These are phyloP conservation scores for Uloborus diversus DNA, from an alignment of 1,140 invertebrate species.

Conservation along the genomic window DNA sequence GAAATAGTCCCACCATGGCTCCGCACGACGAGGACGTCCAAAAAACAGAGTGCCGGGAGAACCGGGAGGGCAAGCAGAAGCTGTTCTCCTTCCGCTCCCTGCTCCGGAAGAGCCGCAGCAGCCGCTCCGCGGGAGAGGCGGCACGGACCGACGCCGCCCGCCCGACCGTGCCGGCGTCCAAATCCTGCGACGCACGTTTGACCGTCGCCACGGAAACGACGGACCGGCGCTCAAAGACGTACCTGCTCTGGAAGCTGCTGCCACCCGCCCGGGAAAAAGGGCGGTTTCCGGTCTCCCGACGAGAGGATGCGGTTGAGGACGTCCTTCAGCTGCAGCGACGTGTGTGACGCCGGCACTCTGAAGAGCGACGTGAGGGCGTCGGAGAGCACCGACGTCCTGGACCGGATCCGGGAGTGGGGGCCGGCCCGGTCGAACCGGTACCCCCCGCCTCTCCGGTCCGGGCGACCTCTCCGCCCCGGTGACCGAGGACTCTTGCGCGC, in stretches of 20 bases:
- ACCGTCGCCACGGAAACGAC: slow-evolving; percentile 7
- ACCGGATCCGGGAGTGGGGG: too few relatives aligned
- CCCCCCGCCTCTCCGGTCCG: neutral
- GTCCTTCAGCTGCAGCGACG: slow-evolving; percentile 50
- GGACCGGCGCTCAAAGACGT: slow-evolving; percentile 6
- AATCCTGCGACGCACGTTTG: slow-evolving; percentile 42
- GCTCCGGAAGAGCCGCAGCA: slow-evolving; percentile 30
- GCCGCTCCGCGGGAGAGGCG: slow-evolving; percentile 16
- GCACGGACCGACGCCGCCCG: neutral
- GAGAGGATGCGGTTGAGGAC: slow-evolving; percentile 22
- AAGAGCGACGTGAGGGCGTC: too few relatives aligned
- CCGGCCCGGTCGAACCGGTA: too few relatives aligned
- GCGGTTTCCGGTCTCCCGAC: neutral
- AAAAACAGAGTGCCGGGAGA: slow-evolving; percentile 6
- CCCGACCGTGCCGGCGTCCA: slow-evolving; percentile 16
- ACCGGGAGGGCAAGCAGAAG: slow-evolving; percentile 12
- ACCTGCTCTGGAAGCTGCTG: slow-evolving; percentile 28
- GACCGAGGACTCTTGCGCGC: slow-evolving; percentile 29
- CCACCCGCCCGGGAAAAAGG: slow-evolving; percentile 3
- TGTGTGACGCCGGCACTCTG: too few relatives aligned
- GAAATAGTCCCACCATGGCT: too few relatives aligned
- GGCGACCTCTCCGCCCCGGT: neutral
- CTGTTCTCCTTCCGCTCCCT: slow-evolving; percentile 40
- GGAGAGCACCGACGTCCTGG: too few relatives aligned
- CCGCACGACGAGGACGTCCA: neutral